Evolutionary conservation across 2,888 invertebrate genomes (phyloP), one percentile per base, ranked within the genome.

Genomic region (Drosophila ezoana): DNA sequence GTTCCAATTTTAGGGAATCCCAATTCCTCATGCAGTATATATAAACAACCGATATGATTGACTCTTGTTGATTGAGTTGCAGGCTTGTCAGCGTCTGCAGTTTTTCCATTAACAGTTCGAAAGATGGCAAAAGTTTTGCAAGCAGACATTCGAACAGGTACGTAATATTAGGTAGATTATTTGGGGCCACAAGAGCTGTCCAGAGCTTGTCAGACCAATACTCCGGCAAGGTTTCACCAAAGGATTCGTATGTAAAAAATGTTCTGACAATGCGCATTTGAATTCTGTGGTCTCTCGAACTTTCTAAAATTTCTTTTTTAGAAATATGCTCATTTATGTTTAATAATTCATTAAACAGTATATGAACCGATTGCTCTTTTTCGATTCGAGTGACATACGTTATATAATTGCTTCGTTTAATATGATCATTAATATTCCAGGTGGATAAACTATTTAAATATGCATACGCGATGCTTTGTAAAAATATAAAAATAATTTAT

Each of bases 141-240:
- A 60, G 18, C 2, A 61, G 4, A 45, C 32, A 61, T 61, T 61
- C 62, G 5, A 20, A 61, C 1, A 61, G 37, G 4, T 37, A 38
- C 10, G 3, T 10, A 3, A 60, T 60, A 10, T 61, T 61, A 8
- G n/a, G 14, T 13, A 10, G 44, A 5, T 61, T 61, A 1, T 8
- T 61, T 9, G 44, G 18, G 8, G 28, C 28, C 2, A 61, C 10
- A 6, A 61, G 10, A 14, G 14, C 28, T 3, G n/a, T 10, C 62
- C 37, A 61, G 2, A 61, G 18, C 14, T 32, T 32, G 4, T 45
- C 18, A 32, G 28, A 32, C 44, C 18, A 45, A 38, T 38, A 45
- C 2, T 16, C n/a, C n/a, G 33, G 16, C 16, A 35, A n/a, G 16
- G 6, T 2, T 16, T 0, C 3, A 13, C 10, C 14, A 10, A 1